Evolutionary conservation across 2,797 vertebrate species (phyloP), one percentile per base, ranked within the genome.

Genomic region (Neosilurus mollespiculum): DNA sequence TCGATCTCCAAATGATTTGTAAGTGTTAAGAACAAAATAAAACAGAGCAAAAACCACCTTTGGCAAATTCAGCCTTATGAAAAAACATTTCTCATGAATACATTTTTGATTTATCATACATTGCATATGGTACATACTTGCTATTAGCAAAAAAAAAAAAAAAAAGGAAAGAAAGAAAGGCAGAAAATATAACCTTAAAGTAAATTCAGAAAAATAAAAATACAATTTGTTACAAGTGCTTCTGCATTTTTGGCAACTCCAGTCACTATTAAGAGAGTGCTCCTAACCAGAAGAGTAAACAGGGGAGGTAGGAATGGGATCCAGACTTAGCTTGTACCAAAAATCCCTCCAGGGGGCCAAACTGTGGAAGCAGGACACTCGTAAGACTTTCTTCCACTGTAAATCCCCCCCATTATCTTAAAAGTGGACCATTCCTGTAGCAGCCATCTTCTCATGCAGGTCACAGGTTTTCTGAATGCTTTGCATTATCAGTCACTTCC

Each of bases 221-320:
- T 89, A 93, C 92, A 88, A 81, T 82, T 82, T 93, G 92, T 92
- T 94, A 93, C 93, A 94, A 93, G 94, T 94, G 93, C 92, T 93
- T 90, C 83, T 88, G 88, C 89, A 87, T 93, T 92, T 90, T 91
- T 91, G 91, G 90, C 91, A 93, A 90, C 91, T 92, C 91, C 91
- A 92, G 91, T 91, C 90, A 92, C 88, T 89, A 90, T 93, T 91
- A 90, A 91, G 86, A 89, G 88, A 89, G 90, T 92, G 92, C 81
- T 85, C 84, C 93, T 90, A 90, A 90, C 88, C 86, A 85, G 88
- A 84, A 86, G 89, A 92, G 91, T 89, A 89, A 81, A 81, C 43
- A 51, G 72, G 67, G 80, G 66, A 62, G 58, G 77, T 78, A 78
- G 61, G 75, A 69, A 84, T 75, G 69, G 92, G 91, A 91, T 92